phyloP scores from a whole-genome alignment of 1,140 invertebrate genomes.

The Chironomus tepperi region DNA sequence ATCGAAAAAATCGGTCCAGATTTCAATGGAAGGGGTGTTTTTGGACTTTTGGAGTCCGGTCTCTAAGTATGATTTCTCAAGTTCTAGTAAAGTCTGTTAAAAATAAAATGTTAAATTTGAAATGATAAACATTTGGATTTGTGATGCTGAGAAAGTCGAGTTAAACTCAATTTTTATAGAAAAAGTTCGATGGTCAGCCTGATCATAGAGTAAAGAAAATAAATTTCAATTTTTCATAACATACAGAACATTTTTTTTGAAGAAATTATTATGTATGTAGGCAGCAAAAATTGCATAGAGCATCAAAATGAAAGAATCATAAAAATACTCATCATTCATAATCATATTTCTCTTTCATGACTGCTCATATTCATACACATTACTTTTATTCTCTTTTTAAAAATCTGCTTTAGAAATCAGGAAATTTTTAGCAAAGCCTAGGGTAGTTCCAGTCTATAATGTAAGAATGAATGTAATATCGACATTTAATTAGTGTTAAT shows the following conservation, averaged over 20 bases:
- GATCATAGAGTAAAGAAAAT: background rate
- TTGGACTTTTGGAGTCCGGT: too few relatives aligned
- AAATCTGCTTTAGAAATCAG: background rate
- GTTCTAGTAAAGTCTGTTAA: too few relatives aligned
- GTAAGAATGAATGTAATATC: background rate
- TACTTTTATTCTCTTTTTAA: background rate
- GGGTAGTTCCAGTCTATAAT: too few relatives aligned
- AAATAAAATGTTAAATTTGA: too few relatives aligned
- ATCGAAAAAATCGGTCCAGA: too few relatives aligned
- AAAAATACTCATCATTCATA: background rate
- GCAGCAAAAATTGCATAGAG: background rate
- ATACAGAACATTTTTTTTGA: background rate
- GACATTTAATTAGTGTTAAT: background rate
- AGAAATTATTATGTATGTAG: background rate
- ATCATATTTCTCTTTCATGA: background rate
- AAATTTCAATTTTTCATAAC: background rate
- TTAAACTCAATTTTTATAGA: too few relatives aligned
- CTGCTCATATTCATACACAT: background rate
- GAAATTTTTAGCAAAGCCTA: background rate
- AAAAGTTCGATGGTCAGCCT: too few relatives aligned
- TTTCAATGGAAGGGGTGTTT: too few relatives aligned
- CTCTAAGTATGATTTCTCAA: too few relatives aligned
- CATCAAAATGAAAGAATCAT: background rate
- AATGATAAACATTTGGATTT: too few relatives aligned
- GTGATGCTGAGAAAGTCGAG: too few relatives aligned